Percentiles rank a stretch among this genome's conserved stretches.
Evolutionary conservation across 2,797 vertebrate species (phyloP).

Genomic region (Peromyscus attwateri): DNA sequence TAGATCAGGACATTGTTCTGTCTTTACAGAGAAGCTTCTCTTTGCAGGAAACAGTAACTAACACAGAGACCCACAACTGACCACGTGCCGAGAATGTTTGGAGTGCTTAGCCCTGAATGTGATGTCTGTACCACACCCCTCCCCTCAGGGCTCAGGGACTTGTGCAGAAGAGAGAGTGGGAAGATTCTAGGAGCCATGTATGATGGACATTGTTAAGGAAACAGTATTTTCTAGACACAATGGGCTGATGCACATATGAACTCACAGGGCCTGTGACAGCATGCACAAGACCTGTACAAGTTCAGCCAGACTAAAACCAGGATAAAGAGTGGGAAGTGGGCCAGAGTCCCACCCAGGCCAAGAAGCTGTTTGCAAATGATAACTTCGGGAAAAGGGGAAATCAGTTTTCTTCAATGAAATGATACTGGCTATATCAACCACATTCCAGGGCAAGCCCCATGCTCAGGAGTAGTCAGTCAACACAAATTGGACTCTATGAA

Average conservation of each 20-base stretch:
- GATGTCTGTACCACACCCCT: background rate
- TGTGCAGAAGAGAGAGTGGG: background rate
- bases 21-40: background rate
- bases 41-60: background rate
- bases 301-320: background rate
- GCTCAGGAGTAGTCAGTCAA: background rate
- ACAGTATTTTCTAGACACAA: background rate
- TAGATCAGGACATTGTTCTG: background rate
- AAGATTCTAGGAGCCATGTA: background rate
- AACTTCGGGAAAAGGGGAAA: background rate
- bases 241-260: background rate
- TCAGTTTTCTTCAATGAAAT: background rate
- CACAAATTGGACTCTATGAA: background rate
- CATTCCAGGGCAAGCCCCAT: background rate
- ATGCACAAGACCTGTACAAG: background rate
- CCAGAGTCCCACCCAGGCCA: background rate
- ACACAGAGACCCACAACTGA: background rate
- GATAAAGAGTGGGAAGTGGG: background rate
- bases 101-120: background rate
- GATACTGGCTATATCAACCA: background rate
- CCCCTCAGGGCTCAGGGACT: background rate
- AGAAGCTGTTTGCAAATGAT: background rate
- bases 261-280: background rate
- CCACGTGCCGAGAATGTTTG: background rate
- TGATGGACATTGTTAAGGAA: background rate